These are phyloP conservation scores for Pectinophora gossypiella DNA, from an alignment of 1,140 invertebrate species.

Conservation along the genomic window DNA sequence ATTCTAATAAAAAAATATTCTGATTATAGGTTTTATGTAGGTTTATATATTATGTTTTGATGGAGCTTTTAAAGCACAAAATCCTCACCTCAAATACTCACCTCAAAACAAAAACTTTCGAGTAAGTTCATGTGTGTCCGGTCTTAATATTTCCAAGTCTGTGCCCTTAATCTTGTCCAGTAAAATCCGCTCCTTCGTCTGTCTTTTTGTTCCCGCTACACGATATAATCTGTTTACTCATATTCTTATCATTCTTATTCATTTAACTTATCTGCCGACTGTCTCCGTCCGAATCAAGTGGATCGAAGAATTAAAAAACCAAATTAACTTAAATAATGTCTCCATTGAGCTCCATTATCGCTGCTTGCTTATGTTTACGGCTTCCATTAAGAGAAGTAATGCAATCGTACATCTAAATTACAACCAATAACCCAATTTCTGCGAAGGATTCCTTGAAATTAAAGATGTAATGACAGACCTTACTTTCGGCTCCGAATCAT, in stretches of 20 bases:
- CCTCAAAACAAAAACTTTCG: no score
- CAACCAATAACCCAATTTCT: background rate
- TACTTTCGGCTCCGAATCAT: no score
- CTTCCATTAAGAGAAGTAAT: background rate
- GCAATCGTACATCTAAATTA: constrained; percentile 5
- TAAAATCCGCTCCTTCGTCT: background rate
- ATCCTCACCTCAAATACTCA: no score
- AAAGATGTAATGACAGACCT: background rate
- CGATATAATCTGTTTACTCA: background rate
- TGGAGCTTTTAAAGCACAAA: no score
- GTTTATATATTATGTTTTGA: no score
- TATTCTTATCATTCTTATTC: constrained; percentile 1
- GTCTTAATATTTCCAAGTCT: background rate
- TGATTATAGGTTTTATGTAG: no score
- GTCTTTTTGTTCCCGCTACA: background rate
- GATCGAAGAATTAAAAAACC: background rate
- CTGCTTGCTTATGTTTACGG: background rate
- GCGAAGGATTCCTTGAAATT: background rate
- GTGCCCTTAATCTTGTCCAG: background rate
- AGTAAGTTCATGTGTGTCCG: no score
- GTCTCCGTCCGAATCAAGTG: background rate
- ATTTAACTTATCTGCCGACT: background rate
- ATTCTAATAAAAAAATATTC: no score
- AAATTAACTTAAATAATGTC: background rate
- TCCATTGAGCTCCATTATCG: background rate